Base-by-base conservation (phyloP, 2,888 invertebrate genomes). In the Cataglyphis livida region DNA sequence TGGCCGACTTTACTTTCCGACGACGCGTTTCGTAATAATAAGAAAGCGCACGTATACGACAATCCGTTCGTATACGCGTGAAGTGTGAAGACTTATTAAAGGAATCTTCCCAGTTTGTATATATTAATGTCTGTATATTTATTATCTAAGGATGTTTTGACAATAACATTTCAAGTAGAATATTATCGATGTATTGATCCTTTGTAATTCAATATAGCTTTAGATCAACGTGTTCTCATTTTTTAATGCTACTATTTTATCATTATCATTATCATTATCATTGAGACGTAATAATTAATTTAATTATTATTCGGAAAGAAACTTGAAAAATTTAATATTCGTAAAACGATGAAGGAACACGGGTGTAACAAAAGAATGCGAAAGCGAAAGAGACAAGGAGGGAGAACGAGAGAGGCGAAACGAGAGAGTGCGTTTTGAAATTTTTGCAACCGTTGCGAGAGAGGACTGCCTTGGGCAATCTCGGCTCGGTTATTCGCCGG, bases 1-100 rank as follows among this genome's bases (percentile, higher is more conserved):
- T 66, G 41, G 32, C 51, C 28, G 74, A 44, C 82, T 62, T 68
- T 61, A 44, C 74, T 12, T 21, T 48, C 64, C 59, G 57, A 28
- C 70, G 59, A 25, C 68, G 28, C 48, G 82, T 83, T 85, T 83
- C 78, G 54, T 83, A 85, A 86, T 81, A 82, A 82, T 82, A 82
- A 83, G 84, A 79, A 82, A 82, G 75, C 81, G 81, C 25, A 71
- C 38, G 32, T 75, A 51, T 5, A 28, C 3, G n/a, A 57, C 21
- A 15, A 57, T 21, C 25, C 41, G 21, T 59, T 41, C 21, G 57
- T 18, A 25, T 57, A 41, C 3, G 35, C 21, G 32, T 25, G 28
- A 54, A 65, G n/a, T 9, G 66, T 38, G 38, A 68, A 38, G 15
- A 32, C 44, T 44, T 44, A 48, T 5, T 48, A 48, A 48, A 48